Evolutionary conservation across 2,797 vertebrate genomes (phyloP).

Genomic region (Zalophus californianus): DNA sequence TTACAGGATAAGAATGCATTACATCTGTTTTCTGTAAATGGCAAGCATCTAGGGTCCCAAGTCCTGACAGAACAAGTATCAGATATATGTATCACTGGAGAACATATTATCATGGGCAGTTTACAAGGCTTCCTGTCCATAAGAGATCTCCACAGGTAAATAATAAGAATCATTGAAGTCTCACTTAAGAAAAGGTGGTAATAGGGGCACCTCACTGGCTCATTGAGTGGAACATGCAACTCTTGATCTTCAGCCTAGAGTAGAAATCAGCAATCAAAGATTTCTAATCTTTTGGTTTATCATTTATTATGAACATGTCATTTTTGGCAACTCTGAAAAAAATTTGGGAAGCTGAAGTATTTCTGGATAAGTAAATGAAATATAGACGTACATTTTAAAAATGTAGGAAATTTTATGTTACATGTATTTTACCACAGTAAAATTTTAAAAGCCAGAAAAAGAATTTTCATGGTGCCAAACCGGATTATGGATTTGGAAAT

Average conservation of each 20-base stretch:
- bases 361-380: conserved; percentile 28
- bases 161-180: not conserved
- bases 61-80: conserved; percentile 95
- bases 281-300: conserved; percentile 39
- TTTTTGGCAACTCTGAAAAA: conserved; percentile 44
- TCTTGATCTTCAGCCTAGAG: not conserved
- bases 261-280: conserved; percentile 43
- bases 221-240: not conserved
- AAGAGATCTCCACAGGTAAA: conserved; percentile 96
- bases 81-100: conserved; percentile 95
- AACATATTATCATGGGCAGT: conserved; percentile 94
- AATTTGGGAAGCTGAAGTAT: not conserved
- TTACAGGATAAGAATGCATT: conserved; percentile 95
- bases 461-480: not conserved
- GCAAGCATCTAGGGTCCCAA: conserved; percentile 94
- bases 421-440: conserved; percentile 1
- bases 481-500: conserved; percentile 15
- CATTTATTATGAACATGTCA: not conserved
- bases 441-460: not conserved
- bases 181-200: not conserved
- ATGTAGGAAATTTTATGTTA: not conserved
- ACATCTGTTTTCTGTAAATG: conserved; percentile 97
- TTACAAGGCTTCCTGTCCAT: conserved; percentile 96
- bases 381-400: not conserved
- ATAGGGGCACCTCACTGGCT: not conserved